Evolutionary conservation across 2,888 invertebrate genomes (phyloP), one percentile per base, ranked within the genome.

Genomic region (Himalopsyche tibetana): DNA sequence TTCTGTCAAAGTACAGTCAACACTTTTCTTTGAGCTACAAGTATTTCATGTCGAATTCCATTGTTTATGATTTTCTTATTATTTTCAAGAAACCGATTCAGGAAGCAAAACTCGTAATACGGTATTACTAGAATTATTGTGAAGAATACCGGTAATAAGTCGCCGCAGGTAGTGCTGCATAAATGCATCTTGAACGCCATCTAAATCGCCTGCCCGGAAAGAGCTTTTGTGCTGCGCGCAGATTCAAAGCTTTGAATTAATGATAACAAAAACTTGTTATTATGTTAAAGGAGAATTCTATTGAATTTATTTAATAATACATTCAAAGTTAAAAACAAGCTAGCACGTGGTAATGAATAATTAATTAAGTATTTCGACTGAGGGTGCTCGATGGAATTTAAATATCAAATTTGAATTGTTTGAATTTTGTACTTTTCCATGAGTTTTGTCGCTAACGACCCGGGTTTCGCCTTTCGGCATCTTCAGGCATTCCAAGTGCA

Each of bases 161-260:
- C 38, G 38, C 74, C 74, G 36, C 36, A 12, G 74, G 74, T 15
- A 11, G 36, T 74, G 74, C 15, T 36, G 74, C 19, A 74, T 28
- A 74, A 74, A 74, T 74, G 74, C 36, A 74, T 38, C 74, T 74
- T 12, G 74, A 12, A 74, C 19, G 19, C 36, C 74, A 74, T 74
- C 74, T 74, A 36, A 74, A 74, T 12, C 8, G 36, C 74, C 4
- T 74, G 74, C 74, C 36, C 74, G 38, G 74, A 28, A 74, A 12
- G 36, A 74, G 74, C 74, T 74, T 74, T 74, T 74, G 38, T 36
- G 74, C 74, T 36, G 15, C n/a, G 28, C 69, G 69, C 69, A 5
- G 74, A 74, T 38, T 74, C 74, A 74, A 74, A 36, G 74, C 36
- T 9, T 36, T 38, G 12, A 38, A 36, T 74, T 74, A 15, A 38